A percentile compares a stretch with the other conserved stretches of the same genome.
These are phyloP conservation scores for Psephotus haematonotus DNA, from an alignment of 2,113 vertebrate genomes.

Conservation along the genomic window DNA sequence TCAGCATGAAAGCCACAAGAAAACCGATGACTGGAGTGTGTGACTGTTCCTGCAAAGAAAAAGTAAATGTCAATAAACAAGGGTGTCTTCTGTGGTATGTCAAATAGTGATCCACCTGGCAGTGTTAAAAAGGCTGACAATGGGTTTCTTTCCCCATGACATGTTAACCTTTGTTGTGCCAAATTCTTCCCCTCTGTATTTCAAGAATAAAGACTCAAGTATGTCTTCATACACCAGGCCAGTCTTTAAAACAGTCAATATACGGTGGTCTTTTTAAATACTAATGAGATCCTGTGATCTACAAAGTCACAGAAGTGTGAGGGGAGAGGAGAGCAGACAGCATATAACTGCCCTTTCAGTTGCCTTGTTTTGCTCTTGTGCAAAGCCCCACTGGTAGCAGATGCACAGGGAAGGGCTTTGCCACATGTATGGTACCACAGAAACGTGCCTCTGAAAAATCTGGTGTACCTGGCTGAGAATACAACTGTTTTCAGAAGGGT, in stretches of 20 bases:
- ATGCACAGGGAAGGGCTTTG: background rate
- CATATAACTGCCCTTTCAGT: background rate
- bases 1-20: conserved; percentile 29
- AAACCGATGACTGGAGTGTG: background rate
- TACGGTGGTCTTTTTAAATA: background rate
- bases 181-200: background rate
- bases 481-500: background rate
- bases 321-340: background rate
- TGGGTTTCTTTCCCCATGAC: fast-evolving
- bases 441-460: fast-evolving
- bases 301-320: background rate
- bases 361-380: fast-evolving
- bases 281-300: background rate
- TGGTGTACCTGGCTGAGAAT: background rate
- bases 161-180: background rate
- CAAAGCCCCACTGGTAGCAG: fast-evolving
- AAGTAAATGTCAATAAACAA: conserved; percentile 1
- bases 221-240: background rate
- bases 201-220: background rate
- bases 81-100: background rate
- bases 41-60: conserved; percentile 24
- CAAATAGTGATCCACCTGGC: background rate
- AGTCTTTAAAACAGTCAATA: background rate
- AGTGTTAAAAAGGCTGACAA: background rate
- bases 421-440: fast-evolving